Evolutionary conservation across 2,797 vertebrate species (phyloP).

Genomic region (Oceanodroma leucorhoa): DNA sequence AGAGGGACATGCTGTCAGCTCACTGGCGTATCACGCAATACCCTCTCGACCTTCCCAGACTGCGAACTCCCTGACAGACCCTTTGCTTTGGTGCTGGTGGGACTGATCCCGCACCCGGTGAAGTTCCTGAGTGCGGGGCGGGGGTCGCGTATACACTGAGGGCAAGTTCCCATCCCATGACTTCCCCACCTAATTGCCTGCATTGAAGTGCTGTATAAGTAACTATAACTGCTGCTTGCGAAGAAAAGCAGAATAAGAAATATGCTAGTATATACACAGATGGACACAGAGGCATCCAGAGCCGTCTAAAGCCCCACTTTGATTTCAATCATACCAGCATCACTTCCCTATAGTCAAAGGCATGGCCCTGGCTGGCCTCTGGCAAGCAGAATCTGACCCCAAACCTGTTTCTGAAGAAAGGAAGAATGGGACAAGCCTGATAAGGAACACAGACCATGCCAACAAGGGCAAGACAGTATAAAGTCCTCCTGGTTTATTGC

Average conservation of each 20-base stretch:
- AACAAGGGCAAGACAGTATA: not conserved
- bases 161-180: not conserved
- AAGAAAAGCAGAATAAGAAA: not conserved
- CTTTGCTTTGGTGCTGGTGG: not conserved
- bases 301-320: not conserved
- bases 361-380: not conserved
- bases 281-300: not conserved
- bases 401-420: not conserved
- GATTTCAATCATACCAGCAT: not conserved
- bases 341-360: not conserved
- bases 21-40: rapidly evolving
- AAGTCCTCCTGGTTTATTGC: not conserved
- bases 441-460: not conserved
- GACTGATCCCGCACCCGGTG: rapidly evolving
- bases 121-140: not conserved
- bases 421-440: not conserved
- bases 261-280: no score
- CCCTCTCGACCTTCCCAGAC: not conserved
- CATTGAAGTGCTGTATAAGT: not conserved
- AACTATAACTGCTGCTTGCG: not conserved
- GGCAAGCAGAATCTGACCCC: not conserved
- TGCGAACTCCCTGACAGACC: not conserved
- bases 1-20: rapidly evolving
- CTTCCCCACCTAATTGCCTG: not conserved
- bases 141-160: rapidly evolving